Evolutionary conservation across 2,888 invertebrate genomes (phyloP).

Genomic region (Ichneumoninae sp.): DNA sequence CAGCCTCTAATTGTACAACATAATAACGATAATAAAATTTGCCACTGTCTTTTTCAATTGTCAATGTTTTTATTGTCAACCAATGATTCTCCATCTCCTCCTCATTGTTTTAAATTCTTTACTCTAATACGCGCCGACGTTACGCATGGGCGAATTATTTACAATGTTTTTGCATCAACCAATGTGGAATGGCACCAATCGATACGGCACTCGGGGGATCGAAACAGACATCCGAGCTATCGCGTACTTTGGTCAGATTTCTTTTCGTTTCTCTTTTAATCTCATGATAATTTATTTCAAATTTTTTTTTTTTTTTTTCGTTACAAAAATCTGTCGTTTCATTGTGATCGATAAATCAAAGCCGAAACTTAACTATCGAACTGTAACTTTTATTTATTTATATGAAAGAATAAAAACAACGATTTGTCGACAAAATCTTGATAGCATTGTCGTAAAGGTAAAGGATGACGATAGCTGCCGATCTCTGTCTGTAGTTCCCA

Average conservation of each 20-base stretch:
- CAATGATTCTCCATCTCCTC: slow-evolving; percentile 31
- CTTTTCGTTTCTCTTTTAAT: not conserved
- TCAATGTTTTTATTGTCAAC: slow-evolving; percentile 47
- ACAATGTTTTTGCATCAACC: slow-evolving; percentile 45
- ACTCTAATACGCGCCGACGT: not conserved
- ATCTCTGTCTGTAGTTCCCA: slow-evolving; percentile 9
- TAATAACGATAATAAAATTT: slow-evolving; percentile 75
- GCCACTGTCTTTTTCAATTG: slow-evolving; percentile 74
- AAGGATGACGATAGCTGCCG: not conserved
- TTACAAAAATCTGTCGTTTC: not conserved
- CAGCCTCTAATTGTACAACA: slow-evolving; percentile 71
- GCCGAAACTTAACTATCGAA: not conserved
- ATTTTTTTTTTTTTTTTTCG: not conserved
- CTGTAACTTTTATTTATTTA: not conserved
- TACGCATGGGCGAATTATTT: slow-evolving; percentile 47
- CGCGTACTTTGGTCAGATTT: not conserved
- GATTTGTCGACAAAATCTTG: not conserved
- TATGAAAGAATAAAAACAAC: not conserved
- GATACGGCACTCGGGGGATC: slow-evolving; percentile 19
- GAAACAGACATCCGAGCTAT: slow-evolving; percentile 9
- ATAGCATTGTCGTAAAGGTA: not conserved
- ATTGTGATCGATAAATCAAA: not conserved
- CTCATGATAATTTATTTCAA: not conserved
- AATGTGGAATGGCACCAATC: slow-evolving; percentile 34
- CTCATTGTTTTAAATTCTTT: not conserved